Evolutionary conservation across 35 echinoderm and acorn worm genomes (phyloP).

Genomic region (Stichopus chloronotus): DNA sequence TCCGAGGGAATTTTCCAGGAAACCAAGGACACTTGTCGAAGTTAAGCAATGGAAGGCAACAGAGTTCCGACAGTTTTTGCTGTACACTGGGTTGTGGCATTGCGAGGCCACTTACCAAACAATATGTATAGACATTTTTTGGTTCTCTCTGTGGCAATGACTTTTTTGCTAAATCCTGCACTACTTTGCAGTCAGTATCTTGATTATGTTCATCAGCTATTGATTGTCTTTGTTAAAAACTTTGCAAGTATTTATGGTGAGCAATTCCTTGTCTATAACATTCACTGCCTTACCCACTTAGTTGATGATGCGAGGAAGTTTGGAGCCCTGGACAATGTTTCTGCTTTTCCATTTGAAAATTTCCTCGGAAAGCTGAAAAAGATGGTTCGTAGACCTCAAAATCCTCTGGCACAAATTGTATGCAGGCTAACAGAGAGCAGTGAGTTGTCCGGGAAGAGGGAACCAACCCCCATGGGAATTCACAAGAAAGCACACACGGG

Average conservation of each 20-base stretch:
- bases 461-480: background rate
- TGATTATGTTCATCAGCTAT: constrained; percentile 63
- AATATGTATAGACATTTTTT: constrained; percentile 57
- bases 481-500: background rate
- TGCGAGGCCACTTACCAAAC: constrained; percentile 28
- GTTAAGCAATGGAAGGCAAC: constrained; percentile 74
- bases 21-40: constrained; percentile 53
- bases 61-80: constrained; percentile 68
- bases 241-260: constrained; percentile 50
- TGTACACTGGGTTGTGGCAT: constrained; percentile 70
- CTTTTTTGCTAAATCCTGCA: constrained; percentile 60
- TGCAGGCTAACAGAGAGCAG: background rate
- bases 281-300: constrained; percentile 54
- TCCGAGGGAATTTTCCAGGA: constrained; percentile 70
- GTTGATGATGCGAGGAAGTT: constrained; percentile 52
- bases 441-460: background rate
- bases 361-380: constrained; percentile 10
- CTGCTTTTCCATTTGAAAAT: constrained; percentile 63
- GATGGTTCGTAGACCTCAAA: background rate
- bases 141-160: constrained; percentile 46
- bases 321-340: constrained; percentile 66
- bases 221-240: constrained; percentile 50
- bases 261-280: constrained; percentile 23
- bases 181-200: constrained; percentile 9
- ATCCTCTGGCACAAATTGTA: constrained; percentile 35